phyloP scores from a whole-genome alignment of 2,797 vertebrate genomes.

The Phylloscopus collybita region DNA sequence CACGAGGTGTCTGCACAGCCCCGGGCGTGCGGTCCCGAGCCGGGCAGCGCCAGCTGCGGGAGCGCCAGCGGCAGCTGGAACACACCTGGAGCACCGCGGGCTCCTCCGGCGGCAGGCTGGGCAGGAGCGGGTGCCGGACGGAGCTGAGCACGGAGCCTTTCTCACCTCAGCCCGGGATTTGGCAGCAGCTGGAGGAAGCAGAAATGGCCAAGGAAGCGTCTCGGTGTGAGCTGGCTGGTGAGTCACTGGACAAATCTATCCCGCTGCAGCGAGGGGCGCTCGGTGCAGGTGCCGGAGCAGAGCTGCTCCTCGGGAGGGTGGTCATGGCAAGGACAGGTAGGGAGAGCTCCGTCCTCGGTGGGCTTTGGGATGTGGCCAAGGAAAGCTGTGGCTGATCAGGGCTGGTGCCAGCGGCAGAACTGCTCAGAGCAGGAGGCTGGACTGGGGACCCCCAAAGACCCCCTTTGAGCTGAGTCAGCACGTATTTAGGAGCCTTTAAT shows the following conservation, averaged over 20 bases:
- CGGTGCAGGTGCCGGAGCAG: rapidly evolving
- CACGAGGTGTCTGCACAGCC: neutral
- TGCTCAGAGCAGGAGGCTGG: neutral
- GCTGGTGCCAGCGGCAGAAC: neutral
- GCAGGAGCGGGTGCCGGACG: rapidly evolving
- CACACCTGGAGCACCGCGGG: neutral
- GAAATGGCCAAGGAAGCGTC: neutral
- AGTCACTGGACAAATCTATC: neutral
- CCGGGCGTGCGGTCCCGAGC: rapidly evolving
- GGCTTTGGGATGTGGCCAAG: neutral
- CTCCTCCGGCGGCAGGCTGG: rapidly evolving
- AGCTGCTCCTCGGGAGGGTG: neutral
- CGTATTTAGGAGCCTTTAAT: neutral
- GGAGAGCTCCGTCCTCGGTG: neutral
- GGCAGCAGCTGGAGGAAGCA: neutral
- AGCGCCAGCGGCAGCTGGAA: neutral
- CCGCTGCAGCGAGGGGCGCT: rapidly evolving
- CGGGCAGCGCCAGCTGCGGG: neutral
- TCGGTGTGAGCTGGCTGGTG: neutral
- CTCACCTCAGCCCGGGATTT: neutral
- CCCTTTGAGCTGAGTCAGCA: neutral
- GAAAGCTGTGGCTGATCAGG: rapidly evolving
- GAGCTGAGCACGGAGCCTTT: neutral
- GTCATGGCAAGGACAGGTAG: rapidly evolving
- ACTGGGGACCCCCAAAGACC: neutral